Base-by-base conservation (phyloP, 2,888 invertebrate genomes). In the Drosophila buzzatii region DNA sequence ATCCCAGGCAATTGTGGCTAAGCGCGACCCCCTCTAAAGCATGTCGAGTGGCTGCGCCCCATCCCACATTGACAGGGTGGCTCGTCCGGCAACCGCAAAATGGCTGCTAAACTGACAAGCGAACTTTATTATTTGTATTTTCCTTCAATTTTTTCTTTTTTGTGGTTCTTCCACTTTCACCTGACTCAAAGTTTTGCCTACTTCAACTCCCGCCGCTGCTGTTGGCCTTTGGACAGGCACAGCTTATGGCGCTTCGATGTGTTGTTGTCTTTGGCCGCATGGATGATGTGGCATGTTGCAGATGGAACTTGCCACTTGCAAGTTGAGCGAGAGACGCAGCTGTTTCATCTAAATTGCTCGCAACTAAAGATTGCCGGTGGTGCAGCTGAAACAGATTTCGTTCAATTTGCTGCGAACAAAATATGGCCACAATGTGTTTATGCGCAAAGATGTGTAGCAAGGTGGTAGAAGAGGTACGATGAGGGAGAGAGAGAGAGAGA, bases 71-170 rank as follows among this genome's bases (percentile, higher is more conserved):
- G 49, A 33, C 18, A 33, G 63, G 51, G 58, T 69, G 44, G 39
- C 10, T 33, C 59, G 66, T 70, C 37, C 77, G 79, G 84, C 82
- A 89, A 90, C 92, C 92, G 92, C 92, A 91, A 91, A 91, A 91
- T 91, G 92, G 92, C 91, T 91, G 91, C 91, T 91, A 91, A 91
- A 91, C 92, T 91, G 91, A 91, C 92, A 91, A 91, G 85, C 92
- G 91, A 90, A 90, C 88, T 90, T 92, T 92, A 91, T 92, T 90
- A 91, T 89, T 81, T 89, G 72, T 73, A 69, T 61, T 41, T 41
- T 60, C 59, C 88, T 81, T 86, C 70, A 70, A 69, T 61, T 41
- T 58, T 59, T 72, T 78, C 10, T 64, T 66, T 42, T 23, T 20
- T 47, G 6, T 4, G 37, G 14, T 37, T 37, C 37, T 31, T 7